Evolutionary conservation across 2,113 vertebrate species (phyloP).

Genomic region (Todiramphus saurophagus): DNA sequence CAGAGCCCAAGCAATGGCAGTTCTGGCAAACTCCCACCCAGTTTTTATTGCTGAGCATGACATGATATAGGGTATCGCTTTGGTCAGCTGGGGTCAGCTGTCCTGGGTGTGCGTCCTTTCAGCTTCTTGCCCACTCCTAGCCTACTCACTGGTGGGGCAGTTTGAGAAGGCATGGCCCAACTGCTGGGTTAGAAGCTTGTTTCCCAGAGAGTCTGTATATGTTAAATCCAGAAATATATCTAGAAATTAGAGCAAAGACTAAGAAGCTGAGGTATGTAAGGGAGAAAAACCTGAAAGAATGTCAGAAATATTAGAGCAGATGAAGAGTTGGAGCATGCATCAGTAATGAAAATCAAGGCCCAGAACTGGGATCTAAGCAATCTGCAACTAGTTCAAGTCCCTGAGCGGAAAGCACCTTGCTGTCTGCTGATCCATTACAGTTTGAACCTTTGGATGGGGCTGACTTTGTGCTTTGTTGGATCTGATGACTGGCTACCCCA

Average conservation of each 20-base stretch:
- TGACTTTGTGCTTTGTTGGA: not conserved
- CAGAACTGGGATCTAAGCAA: fast-evolving
- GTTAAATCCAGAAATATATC: not conserved
- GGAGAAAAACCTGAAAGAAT: not conserved
- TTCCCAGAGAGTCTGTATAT: not conserved
- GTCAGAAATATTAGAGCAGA: not conserved
- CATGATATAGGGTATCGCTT: not conserved
- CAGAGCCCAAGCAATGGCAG: not conserved
- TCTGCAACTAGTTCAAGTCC: not conserved
- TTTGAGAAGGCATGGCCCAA: not conserved
- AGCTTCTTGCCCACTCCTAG: not conserved
- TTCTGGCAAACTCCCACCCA: not conserved
- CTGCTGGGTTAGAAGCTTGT: not conserved
- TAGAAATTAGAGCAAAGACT: not conserved
- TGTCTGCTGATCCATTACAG: not conserved
- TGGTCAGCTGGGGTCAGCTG: not conserved
- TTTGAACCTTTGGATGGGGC: not conserved
- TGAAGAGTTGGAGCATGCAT: not conserved
- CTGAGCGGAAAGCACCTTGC: not conserved
- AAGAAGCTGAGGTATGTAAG: not conserved
- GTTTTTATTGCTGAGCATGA: not conserved
- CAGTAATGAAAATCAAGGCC: not conserved
- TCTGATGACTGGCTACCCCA: not conserved
- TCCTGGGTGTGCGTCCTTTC: not conserved
- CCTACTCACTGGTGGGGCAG: fast-evolving